Percentiles rank a stretch among this genome's conserved stretches.
phyloP scores from a whole-genome alignment of 2,113 vertebrate genomes.

The Salvator merianae region DNA sequence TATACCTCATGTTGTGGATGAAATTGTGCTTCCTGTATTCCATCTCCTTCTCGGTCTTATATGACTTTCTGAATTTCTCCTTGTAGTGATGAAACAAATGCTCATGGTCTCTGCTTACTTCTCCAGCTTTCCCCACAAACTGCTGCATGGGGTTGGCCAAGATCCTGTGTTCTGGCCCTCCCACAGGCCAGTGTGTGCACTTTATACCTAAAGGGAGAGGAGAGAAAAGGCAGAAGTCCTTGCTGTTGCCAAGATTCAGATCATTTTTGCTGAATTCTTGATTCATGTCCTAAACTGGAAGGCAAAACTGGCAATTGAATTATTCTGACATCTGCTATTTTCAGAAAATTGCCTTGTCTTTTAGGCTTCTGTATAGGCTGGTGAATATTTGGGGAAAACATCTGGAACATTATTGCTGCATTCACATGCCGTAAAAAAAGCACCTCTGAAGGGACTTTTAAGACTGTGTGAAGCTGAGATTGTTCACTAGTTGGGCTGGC shows the following conservation, averaged over 20 bases:
- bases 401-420: too few relatives aligned
- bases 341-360: not conserved
- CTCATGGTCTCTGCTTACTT: slow-evolving; percentile 63
- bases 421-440: too few relatives aligned
- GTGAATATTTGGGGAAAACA: not conserved
- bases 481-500: too few relatives aligned
- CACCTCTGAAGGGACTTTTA: too few relatives aligned
- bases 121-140: slow-evolving; percentile 63
- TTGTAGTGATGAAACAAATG: slow-evolving; percentile 74
- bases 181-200: slow-evolving; percentile 33
- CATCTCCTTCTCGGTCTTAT: slow-evolving; percentile 69
- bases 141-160: slow-evolving; percentile 83
- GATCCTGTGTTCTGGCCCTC: slow-evolving; percentile 70
- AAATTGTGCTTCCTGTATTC: slow-evolving; percentile 73
- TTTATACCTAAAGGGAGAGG: slow-evolving; percentile 35
- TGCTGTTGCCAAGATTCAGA: not conserved
- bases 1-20: slow-evolving; percentile 76
- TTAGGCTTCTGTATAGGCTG: not conserved
- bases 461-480: too few relatives aligned
- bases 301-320: too few relatives aligned
- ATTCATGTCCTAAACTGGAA: too few relatives aligned
- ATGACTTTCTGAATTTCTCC: slow-evolving; percentile 70
- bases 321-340: too few relatives aligned
- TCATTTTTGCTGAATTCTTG: not conserved
- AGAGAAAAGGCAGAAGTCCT: accelerated